Evolutionary conservation across 2,797 vertebrate genomes (phyloP).

Genomic region (Pelobates cultripes): DNA sequence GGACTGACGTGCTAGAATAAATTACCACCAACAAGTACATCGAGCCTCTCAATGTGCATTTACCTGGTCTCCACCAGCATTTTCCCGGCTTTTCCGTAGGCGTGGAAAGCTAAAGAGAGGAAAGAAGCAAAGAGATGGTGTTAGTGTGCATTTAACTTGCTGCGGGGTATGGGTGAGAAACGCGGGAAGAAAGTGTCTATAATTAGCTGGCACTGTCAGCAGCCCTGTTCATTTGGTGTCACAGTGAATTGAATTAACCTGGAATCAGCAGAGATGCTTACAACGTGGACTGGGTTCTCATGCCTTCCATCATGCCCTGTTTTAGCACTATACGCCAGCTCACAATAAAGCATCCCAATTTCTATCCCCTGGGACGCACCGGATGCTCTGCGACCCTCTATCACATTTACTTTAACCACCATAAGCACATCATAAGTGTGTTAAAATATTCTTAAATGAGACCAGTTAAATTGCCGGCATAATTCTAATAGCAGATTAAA

Average conservation of each 20-base stretch:
- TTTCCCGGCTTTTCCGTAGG: conserved; percentile 94
- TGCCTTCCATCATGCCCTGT: too few species aligned
- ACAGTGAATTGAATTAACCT: not conserved
- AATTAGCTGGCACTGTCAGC: not conserved
- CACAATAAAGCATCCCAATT: too few species aligned
- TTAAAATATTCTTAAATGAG: too few species aligned
- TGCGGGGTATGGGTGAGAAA: not conserved
- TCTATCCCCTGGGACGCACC: too few species aligned
- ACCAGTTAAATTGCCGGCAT: too few species aligned
- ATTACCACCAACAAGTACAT: not conserved
- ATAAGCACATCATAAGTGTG: too few species aligned
- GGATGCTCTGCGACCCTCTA: too few species aligned
- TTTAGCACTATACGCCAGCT: too few species aligned
- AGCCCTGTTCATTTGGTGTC: not conserved
- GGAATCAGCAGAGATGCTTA: not conserved
- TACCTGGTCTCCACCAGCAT: conserved; percentile 93
- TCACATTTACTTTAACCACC: too few species aligned
- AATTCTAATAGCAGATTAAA: too few species aligned
- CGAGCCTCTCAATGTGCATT: conserved; percentile 34
- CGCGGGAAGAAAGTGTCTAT: not conserved
- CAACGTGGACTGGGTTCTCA: too few species aligned
- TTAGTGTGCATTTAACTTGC: not conserved
- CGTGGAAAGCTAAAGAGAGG: conserved; percentile 83
- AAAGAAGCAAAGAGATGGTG: conserved; percentile 16
- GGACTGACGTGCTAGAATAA: conserved; percentile 13